Evolutionary conservation across 2,797 vertebrate species (phyloP), one percentile per base, ranked within the genome.

Genomic region (Stomatorhinus walkeri): DNA sequence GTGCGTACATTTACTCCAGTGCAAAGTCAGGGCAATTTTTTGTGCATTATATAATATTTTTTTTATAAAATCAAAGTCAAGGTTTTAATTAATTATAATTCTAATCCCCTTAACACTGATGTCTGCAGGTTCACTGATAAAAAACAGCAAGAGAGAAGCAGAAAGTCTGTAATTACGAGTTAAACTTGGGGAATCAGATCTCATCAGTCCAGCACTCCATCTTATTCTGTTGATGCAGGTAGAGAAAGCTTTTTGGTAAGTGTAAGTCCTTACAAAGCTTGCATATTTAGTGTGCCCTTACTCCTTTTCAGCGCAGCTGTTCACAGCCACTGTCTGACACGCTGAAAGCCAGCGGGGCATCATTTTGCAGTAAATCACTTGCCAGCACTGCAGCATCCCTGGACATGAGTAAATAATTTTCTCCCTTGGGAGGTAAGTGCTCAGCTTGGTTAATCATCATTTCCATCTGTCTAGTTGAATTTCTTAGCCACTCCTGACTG

Each of bases 381-480:
- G 32, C 72, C 72, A 79, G 72, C 12, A 36, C 32, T 43, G 28
- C 72, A 16, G 36, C 72, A 79, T 36, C 36, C 72, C 24, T 43
- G 81, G 40, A 84, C 40, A 51, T 51, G 16, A 84, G 46, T 22
- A 84, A 84, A 48, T 46, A 48, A 48, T 84, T 84, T 84, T 8
- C 46, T 48, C 81, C 46, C 81, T 22, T n/a, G 46, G 40, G 40
- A 84, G n/a, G 43, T 49, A 48, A 24, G 40, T 10, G 48, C 81
- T 84, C 81, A 49, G 81, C 46, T 46, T 43, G 22, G 43, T 84
- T 84, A 84, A 84, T 49, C 46, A 84, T 7, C 22, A 49, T 84
- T 84, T 49, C 81, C 81, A 84, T 84, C 81, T 48, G 40, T 84
- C 81, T 84, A 22, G 81, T 49, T 84, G 43, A 84, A 84, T 84